Conservation (phyloP, 2,797 vertebrate species). For the Ctenopoma kingsleyae region DNA sequence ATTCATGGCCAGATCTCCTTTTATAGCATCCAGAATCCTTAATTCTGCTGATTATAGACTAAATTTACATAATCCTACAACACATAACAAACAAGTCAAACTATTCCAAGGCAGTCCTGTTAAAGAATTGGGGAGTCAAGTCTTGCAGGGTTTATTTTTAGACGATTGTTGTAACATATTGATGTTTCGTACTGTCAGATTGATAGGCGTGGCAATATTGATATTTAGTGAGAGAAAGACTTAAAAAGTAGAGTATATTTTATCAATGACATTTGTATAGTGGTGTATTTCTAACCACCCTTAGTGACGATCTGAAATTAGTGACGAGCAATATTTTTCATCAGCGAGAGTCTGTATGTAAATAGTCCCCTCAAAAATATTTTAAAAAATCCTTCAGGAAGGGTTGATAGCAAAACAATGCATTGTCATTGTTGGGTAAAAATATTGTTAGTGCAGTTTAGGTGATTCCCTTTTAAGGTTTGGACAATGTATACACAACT, state of each 20-base stretch:
- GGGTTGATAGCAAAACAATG: background rate
- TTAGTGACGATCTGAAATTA: conserved; percentile 35
- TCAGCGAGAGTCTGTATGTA: conserved; percentile 53
- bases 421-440: conserved; percentile 7
- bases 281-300: conserved; percentile 44
- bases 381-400: conserved; percentile 5
- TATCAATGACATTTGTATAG: conserved; percentile 50
- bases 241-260: conserved; percentile 63
- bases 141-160: conserved; percentile 8
- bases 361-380: conserved; percentile 8
- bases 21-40: background rate
- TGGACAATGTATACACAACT: background rate
- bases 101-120: background rate
- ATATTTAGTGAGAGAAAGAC: conserved; percentile 58
- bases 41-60: background rate
- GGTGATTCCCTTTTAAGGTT: background rate
- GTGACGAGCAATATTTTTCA: conserved; percentile 69
- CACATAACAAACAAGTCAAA: background rate
- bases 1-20: conserved; percentile 11
- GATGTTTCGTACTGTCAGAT: conserved; percentile 27
- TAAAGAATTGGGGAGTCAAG: background rate
- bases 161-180: conserved; percentile 21
- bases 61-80: background rate
- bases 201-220: conserved; percentile 27
- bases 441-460: background rate